These are phyloP conservation scores for Scelioninae gen. 2 DNA, from an alignment of 2,888 invertebrate species.

Conservation along the genomic window DNA sequence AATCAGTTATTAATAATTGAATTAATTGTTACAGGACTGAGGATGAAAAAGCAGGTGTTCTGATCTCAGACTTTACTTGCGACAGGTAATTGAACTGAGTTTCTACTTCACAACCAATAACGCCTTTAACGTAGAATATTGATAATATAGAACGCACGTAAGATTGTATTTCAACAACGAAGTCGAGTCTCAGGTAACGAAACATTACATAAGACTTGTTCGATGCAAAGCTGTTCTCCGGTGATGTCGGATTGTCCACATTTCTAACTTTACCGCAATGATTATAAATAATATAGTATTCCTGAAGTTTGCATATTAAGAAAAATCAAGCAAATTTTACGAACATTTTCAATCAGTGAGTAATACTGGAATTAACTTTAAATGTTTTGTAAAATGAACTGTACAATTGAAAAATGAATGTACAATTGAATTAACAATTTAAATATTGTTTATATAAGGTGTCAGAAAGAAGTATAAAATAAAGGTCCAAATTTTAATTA, in stretches of 20 bases:
- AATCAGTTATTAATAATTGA: too few relatives aligned
- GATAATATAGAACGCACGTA: slow-evolving; percentile 21
- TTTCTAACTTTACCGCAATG: slow-evolving; percentile 26
- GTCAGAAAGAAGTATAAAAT: too few relatives aligned
- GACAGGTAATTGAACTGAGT: slow-evolving; percentile 78
- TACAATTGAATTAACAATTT: too few relatives aligned
- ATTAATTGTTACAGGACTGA: slow-evolving; percentile 66
- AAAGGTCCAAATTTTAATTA: too few relatives aligned
- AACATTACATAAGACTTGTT: slow-evolving; percentile 21
- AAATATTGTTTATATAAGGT: too few relatives aligned
- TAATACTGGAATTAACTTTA: too few relatives aligned
- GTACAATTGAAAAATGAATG: too few relatives aligned
- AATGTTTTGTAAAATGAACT: too few relatives aligned
- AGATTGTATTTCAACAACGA: slow-evolving; percentile 38
- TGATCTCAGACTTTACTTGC: slow-evolving; percentile 77
- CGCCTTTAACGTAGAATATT: slow-evolving; percentile 4
- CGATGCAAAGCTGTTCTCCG: slow-evolving; percentile 4
- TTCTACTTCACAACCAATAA: slow-evolving; percentile 7
- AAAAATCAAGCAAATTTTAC: too few relatives aligned
- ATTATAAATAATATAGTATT: slow-evolving; percentile 27
- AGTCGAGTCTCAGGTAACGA: slow-evolving; percentile 28
- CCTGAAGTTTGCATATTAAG: too few relatives aligned
- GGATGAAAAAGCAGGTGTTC: slow-evolving; percentile 62
- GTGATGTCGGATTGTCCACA: slow-evolving; percentile 1
- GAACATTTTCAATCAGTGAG: too few relatives aligned